Percentiles rank a stretch among this genome's conserved stretches.
Evolutionary conservation across 2,888 invertebrate genomes (phyloP).

Genomic region (Venusia cambrica): DNA sequence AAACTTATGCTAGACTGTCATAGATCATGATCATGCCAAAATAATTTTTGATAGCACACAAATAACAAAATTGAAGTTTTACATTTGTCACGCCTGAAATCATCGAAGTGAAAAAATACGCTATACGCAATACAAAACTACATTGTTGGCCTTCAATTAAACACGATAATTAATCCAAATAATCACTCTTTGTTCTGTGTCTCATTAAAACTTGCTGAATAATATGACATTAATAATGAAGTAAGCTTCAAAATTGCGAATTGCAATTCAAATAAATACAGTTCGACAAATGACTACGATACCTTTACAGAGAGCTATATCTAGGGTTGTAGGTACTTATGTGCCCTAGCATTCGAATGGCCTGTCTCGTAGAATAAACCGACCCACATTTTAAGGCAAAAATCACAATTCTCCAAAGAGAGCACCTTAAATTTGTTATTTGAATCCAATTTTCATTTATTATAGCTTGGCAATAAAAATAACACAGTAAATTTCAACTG

Average conservation of each 20-base stretch:
- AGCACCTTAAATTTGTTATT: too few species aligned
- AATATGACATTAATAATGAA: slow-evolving; percentile 31
- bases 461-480: too few species aligned
- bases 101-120: slow-evolving; percentile 19
- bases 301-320: slow-evolving; percentile 64
- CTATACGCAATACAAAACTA: slow-evolving; percentile 12
- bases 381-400: too few species aligned
- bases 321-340: slow-evolving; percentile 4
- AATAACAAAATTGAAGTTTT: too few species aligned
- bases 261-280: slow-evolving; percentile 72
- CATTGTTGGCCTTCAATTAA: slow-evolving; percentile 14
- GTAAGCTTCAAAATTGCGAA: slow-evolving; percentile 75
- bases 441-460: too few species aligned
- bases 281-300: slow-evolving; percentile 78
- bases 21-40: too few species aligned
- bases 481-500: too few species aligned
- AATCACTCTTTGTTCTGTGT: too few species aligned
- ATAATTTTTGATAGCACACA: too few species aligned
- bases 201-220: slow-evolving; percentile 20
- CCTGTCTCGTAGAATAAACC: too few species aligned
- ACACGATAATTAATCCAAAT: slow-evolving; percentile 23
- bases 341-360: slow-evolving; percentile 1
- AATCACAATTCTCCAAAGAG: too few species aligned
- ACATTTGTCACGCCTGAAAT: slow-evolving; percentile 3
- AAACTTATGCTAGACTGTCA: too few species aligned